A percentile compares a stretch with the other conserved stretches of the same genome.
Conservation (phyloP, 2,888 invertebrate genomes). For the Trypoxylon attenuatum region DNA sequence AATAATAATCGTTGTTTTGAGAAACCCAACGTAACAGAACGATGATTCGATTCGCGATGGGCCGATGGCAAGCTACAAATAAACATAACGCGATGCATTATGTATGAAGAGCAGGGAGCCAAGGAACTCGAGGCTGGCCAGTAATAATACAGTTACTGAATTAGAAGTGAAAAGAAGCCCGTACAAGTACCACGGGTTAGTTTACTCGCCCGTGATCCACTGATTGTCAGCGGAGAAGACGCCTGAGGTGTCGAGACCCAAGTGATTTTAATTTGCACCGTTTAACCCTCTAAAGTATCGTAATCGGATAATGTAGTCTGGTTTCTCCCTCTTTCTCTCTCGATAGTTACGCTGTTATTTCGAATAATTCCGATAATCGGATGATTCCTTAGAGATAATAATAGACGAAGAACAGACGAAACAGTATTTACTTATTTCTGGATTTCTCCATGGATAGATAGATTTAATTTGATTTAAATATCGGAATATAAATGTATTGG, state of each 20-base stretch:
- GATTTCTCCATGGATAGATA: background rate
- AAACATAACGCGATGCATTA: background rate
- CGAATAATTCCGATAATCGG: too few relatives aligned
- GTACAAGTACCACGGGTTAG: background rate
- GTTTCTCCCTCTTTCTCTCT: too few relatives aligned
- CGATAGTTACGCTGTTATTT: too few relatives aligned
- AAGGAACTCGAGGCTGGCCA: background rate
- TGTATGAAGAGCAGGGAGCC: background rate
- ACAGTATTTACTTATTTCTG: background rate
- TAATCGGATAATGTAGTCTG: background rate
- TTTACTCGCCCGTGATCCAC: too few relatives aligned
- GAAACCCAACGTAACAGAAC: too few relatives aligned
- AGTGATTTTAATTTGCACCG: conserved; percentile 17
- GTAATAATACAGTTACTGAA: background rate
- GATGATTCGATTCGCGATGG: background rate
- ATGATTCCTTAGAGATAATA: too few relatives aligned
- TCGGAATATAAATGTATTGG: too few relatives aligned
- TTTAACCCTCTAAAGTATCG: conserved; percentile 5
- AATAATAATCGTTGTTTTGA: too few relatives aligned
- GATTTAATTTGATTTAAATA: too few relatives aligned
- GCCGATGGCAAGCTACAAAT: background rate
- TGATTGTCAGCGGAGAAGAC: background rate
- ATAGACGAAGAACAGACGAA: too few relatives aligned
- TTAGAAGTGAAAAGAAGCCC: background rate
- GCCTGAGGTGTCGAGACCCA: background rate